A percentile compares a stretch with the other conserved stretches of the same genome.
phyloP scores from a whole-genome alignment of 2,113 vertebrate species.

The Aegotheles bennettii region DNA sequence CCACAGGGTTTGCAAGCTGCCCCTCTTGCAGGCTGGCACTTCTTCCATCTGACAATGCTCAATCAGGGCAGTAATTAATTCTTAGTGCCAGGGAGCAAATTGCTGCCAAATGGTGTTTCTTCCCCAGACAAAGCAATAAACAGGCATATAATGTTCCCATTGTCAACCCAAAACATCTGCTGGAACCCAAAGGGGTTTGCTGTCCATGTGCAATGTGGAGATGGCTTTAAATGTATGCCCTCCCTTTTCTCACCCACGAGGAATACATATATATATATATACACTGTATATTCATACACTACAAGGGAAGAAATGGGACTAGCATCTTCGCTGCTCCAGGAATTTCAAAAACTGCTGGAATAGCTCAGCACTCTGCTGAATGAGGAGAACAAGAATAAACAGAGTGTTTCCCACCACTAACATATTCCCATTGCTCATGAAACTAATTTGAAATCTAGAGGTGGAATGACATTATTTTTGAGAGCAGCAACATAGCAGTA shows the following conservation, averaged over 20 bases:
- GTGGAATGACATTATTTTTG: neutral
- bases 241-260: neutral
- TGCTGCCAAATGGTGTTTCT: constrained; percentile 2
- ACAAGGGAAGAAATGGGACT: neutral
- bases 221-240: neutral
- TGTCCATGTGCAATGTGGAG: neutral
- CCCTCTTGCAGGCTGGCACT: neutral
- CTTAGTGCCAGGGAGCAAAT: neutral
- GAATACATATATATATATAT: too few species aligned
- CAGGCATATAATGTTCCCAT: neutral
- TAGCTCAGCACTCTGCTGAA: neutral
- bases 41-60: neutral
- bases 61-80: neutral
- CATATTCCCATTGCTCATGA: neutral
- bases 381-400: neutral
- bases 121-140: neutral
- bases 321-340: neutral
- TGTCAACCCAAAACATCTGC: constrained; percentile 16
- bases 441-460: neutral
- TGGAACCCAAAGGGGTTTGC: neutral
- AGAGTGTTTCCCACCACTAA: neutral
- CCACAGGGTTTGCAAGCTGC: neutral
- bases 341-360: neutral
- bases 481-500: neutral
- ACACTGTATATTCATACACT: too few species aligned